A percentile compares a stretch with the other conserved stretches of the same genome.
Conservation (phyloP, 2,113 vertebrate species). For the Halichoeres trimaculatus region DNA sequence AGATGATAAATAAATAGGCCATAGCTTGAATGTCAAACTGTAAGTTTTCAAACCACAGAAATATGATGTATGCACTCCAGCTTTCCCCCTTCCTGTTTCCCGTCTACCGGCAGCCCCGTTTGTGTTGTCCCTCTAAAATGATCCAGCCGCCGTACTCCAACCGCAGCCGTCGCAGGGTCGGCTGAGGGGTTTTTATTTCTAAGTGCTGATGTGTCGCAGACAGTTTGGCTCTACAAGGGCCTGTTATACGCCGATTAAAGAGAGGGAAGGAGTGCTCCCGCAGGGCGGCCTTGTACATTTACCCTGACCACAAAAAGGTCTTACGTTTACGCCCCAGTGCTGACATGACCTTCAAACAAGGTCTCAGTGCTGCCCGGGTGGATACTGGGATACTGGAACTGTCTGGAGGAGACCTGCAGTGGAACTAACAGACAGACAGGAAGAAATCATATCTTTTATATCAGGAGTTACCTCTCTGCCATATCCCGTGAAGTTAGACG, state of each 20-base stretch:
- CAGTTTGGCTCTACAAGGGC: constrained; percentile 83
- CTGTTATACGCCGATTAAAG: constrained; percentile 83
- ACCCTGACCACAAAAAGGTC: constrained; percentile 84
- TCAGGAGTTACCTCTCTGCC: constrained; percentile 62
- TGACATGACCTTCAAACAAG: constrained; percentile 84
- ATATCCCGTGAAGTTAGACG: constrained; percentile 67
- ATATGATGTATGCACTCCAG: neutral
- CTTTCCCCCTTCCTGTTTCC: constrained; percentile 39
- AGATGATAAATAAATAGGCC: neutral
- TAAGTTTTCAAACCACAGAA: neutral
- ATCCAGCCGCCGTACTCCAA: constrained; percentile 64
- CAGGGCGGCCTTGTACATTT: constrained; percentile 83
- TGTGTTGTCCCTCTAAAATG: constrained; percentile 67
- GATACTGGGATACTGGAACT: constrained; percentile 79
- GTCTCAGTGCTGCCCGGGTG: constrained; percentile 69
- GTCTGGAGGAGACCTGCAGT: constrained; percentile 70
- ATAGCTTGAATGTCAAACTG: neutral
- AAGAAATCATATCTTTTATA: constrained; percentile 77
- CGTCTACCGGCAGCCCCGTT: constrained; percentile 38
- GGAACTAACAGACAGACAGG: constrained; percentile 71
- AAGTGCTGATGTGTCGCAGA: constrained; percentile 84
- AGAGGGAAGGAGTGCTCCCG: constrained; percentile 80
- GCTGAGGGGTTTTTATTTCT: constrained; percentile 78
- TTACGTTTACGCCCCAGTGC: constrained; percentile 80
- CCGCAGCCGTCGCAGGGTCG: constrained; percentile 71